A percentile compares a stretch with the other conserved stretches of the same genome.
Conservation (phyloP, 1,140 invertebrate species). For the Pseudomyrmex cubaensis region DNA sequence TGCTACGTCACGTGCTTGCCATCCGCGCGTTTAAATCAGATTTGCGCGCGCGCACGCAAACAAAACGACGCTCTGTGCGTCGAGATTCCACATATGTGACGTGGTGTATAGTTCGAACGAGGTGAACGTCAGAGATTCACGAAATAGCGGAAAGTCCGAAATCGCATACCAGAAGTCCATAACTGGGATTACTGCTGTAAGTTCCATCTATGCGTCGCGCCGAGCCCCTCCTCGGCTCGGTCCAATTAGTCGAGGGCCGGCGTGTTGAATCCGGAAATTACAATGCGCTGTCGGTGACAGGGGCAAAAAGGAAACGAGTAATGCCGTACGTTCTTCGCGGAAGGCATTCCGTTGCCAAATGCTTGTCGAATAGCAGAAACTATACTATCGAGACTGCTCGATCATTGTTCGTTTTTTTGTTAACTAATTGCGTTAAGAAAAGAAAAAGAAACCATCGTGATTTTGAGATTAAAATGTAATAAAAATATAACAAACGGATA, state of each 20-base stretch:
- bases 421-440: background rate
- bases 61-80: background rate
- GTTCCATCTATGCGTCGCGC: conserved; percentile 23
- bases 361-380: conserved; percentile 14
- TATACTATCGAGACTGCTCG: background rate
- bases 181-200: conserved; percentile 32
- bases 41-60: conserved; percentile 13
- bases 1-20: conserved; percentile 9
- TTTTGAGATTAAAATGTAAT: background rate
- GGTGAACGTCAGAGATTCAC: conserved; percentile 43
- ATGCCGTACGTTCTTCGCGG: conserved; percentile 7
- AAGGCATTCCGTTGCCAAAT: background rate
- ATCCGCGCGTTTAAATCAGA: conserved; percentile 20
- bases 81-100: conserved; percentile 12
- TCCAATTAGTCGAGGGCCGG: conserved; percentile 66
- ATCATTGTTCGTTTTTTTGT: background rate
- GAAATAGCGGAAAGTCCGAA: conserved; percentile 57
- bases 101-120: background rate
- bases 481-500: background rate
- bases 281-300: conserved; percentile 65
- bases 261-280: conserved; percentile 64
- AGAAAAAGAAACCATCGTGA: too few relatives aligned
- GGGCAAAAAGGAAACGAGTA: conserved; percentile 40
- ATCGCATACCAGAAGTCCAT: conserved; percentile 61
- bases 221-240: background rate